Percentiles rank a stretch among this genome's conserved stretches.
Conservation (phyloP, 2,797 vertebrate genomes). For the Lacerta agilis region DNA sequence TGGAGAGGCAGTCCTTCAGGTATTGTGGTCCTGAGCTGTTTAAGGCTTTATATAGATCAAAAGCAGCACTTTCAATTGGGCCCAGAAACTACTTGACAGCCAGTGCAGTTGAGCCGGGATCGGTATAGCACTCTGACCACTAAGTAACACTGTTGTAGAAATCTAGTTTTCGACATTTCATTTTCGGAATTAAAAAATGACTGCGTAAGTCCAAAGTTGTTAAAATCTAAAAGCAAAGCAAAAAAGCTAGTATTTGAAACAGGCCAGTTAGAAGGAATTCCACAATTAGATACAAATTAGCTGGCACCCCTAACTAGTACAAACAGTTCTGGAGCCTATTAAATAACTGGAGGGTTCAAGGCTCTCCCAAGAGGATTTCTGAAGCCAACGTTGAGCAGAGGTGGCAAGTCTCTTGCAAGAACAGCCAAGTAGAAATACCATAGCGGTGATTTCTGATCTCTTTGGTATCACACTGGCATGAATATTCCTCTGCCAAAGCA, state of each 20-base stretch:
- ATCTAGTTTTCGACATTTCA: neutral
- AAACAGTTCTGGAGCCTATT: neutral
- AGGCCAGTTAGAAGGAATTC: neutral
- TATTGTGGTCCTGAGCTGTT: too few species aligned
- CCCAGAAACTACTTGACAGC: too few species aligned
- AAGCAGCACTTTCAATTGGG: too few species aligned
- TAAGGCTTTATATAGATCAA: too few species aligned
- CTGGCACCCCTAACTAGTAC: neutral
- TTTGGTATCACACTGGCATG: neutral
- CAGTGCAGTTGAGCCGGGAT: too few species aligned
- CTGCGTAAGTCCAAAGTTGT: neutral
- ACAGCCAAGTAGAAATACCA: slow-evolving; percentile 16
- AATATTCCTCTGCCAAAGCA: neutral
- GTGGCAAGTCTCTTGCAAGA: slow-evolving; percentile 12
- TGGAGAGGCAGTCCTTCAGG: too few species aligned
- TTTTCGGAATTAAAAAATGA: neutral
- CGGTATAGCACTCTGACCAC: neutral
- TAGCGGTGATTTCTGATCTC: neutral
- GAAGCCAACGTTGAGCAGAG: slow-evolving; percentile 39
- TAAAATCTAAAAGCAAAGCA: neutral
- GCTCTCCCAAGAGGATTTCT: slow-evolving; percentile 13
- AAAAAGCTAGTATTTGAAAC: neutral
- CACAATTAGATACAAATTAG: neutral
- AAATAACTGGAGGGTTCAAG: slow-evolving; percentile 33
- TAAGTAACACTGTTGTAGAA: neutral